Percentiles rank a stretch among this genome's conserved stretches.
These are phyloP conservation scores for Callorhinus ursinus DNA, from an alignment of 2,113 vertebrate genomes.

Conservation along the genomic window DNA sequence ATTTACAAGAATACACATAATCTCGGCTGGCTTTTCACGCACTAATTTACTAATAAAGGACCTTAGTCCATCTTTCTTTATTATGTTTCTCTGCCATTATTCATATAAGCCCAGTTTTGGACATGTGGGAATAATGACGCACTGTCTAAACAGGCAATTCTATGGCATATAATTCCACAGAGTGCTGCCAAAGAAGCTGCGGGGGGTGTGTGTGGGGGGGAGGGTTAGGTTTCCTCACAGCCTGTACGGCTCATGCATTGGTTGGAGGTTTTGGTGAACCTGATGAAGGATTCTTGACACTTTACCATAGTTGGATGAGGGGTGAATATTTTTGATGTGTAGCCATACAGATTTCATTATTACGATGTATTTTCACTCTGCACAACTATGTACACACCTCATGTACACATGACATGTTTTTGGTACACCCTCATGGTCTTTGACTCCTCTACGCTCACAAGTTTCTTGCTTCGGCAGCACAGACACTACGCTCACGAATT, in stretches of 20 bases:
- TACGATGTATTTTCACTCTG: background rate
- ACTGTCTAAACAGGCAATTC: constrained; percentile 9
- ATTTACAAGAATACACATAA: constrained; percentile 8
- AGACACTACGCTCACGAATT: background rate
- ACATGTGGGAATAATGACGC: background rate
- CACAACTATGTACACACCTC: background rate
- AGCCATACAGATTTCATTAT: background rate
- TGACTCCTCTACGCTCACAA: background rate
- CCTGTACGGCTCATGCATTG: background rate
- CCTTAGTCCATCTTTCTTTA: background rate
- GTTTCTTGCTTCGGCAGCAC: background rate
- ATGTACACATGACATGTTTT: background rate
- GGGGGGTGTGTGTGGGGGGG: background rate
- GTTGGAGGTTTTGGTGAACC: background rate
- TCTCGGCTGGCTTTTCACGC: constrained; percentile 32
- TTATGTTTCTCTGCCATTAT: constrained; percentile 31
- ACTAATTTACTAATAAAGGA: constrained; percentile 17
- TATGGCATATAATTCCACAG: background rate
- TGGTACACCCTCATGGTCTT: background rate
- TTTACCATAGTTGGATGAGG: background rate
- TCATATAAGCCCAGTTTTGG: constrained; percentile 10
- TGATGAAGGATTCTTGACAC: background rate
- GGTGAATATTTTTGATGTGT: background rate
- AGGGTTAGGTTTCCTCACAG: background rate
- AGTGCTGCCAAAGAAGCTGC: background rate